phyloP scores from a whole-genome alignment of 2,797 vertebrate genomes.

The Pitangus sulphuratus region DNA sequence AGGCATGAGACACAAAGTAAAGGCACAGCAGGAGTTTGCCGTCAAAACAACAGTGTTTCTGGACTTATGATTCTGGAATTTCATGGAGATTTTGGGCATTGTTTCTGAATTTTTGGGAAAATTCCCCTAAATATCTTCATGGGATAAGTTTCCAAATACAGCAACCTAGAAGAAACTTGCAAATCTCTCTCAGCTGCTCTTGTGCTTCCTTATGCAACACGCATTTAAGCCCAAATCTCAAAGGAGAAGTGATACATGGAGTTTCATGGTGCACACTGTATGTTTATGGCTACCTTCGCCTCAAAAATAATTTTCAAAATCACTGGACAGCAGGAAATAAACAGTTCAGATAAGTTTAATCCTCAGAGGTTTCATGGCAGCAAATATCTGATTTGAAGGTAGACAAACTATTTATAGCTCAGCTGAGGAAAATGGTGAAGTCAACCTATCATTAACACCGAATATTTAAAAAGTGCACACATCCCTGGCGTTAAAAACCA shows the following conservation, averaged over 20 bases:
- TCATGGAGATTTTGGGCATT: neutral
- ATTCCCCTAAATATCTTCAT: neutral
- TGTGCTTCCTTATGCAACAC: neutral
- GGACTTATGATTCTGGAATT: neutral
- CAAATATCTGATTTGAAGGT: neutral
- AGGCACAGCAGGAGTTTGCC: neutral
- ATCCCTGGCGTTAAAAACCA: neutral
- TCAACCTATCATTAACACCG: neutral
- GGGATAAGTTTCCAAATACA: neutral
- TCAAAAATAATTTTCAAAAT: neutral
- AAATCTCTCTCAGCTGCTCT: neutral
- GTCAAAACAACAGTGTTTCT: rapidly evolving
- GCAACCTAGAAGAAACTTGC: neutral
- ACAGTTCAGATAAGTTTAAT: neutral
- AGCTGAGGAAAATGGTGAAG: neutral
- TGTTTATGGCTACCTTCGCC: neutral
- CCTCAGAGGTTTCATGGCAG: neutral
- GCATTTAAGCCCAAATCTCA: neutral
- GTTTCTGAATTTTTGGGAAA: neutral
- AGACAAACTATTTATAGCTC: neutral
- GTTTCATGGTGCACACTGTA: neutral
- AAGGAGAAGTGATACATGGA: neutral
- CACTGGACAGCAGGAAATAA: neutral
- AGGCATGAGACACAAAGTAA: neutral
- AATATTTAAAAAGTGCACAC: neutral